Evolutionary conservation across 2,797 vertebrate species (phyloP).

Genomic region (Triplophysa bombifrons): DNA sequence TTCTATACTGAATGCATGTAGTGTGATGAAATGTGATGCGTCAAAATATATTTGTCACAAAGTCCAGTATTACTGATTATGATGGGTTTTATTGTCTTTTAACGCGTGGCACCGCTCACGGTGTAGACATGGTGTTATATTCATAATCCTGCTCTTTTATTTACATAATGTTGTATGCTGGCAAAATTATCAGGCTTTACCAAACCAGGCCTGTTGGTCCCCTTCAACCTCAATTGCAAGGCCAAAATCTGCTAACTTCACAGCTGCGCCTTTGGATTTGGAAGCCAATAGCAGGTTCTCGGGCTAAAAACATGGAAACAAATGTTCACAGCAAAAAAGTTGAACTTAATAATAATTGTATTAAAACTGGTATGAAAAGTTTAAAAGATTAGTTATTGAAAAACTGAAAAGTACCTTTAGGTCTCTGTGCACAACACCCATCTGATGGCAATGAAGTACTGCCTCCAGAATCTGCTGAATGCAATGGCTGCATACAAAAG

Average conservation of each 20-base stretch:
- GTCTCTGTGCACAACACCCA: constrained; percentile 96
- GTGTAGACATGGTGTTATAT: too few relatives aligned
- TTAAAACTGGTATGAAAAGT: background rate
- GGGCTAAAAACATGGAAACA: constrained; percentile 74
- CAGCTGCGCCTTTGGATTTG: constrained; percentile 93
- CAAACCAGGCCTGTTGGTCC: constrained; percentile 97
- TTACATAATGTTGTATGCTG: background rate
- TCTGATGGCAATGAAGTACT: constrained; percentile 97
- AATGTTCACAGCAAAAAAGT: background rate
- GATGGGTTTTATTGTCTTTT: too few relatives aligned
- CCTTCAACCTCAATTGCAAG: constrained; percentile 97
- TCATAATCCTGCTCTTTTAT: too few relatives aligned
- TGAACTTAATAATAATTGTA: background rate
- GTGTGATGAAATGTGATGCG: too few relatives aligned
- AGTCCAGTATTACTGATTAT: too few relatives aligned
- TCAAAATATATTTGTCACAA: too few relatives aligned
- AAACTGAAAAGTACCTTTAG: constrained; percentile 82
- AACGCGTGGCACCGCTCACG: too few relatives aligned
- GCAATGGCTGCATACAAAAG: constrained; percentile 67
- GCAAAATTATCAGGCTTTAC: constrained; percentile 69
- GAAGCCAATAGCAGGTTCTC: constrained; percentile 94
- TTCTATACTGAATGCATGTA: too few relatives aligned
- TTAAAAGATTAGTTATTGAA: background rate
- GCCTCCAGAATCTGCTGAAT: constrained; percentile 98
- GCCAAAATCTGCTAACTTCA: constrained; percentile 95